phyloP scores from a whole-genome alignment of 1,140 invertebrate species.

The Thaumetopoea pityocampa region DNA sequence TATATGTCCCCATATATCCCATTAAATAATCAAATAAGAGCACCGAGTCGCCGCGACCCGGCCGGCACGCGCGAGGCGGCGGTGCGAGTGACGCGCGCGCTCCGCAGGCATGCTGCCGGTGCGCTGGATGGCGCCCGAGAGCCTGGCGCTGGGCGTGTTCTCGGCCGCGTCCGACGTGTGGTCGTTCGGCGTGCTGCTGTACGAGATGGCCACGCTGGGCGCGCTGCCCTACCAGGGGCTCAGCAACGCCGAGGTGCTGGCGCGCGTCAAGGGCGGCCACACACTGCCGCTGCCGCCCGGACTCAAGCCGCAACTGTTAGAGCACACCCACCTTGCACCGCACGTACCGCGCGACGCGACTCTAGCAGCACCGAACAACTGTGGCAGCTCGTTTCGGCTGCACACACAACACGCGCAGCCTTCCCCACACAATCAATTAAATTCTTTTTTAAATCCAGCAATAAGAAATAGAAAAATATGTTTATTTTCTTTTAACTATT shows the following conservation, averaged over 20 bases:
- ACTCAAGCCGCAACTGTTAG: conserved; percentile 86
- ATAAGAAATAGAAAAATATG: no score
- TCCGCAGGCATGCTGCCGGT: conserved; percentile 92
- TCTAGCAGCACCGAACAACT: no score
- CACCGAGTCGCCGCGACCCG: no score
- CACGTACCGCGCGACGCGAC: neutral
- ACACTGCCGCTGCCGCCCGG: conserved; percentile 86
- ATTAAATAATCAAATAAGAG: no score
- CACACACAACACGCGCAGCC: no score
- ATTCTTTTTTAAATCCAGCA: no score
- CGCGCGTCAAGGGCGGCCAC: conserved; percentile 77
- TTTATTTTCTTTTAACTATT: no score
- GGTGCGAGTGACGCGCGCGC: no score
- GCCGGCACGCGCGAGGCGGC: no score
- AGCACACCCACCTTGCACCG: conserved; percentile 24
- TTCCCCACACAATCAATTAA: no score
- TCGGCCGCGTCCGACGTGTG: conserved; percentile 89
- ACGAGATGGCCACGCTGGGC: conserved; percentile 91
- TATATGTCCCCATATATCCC: no score
- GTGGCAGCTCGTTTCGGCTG: no score
- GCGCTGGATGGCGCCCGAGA: conserved; percentile 95
- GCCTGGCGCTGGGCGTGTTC: conserved; percentile 84
- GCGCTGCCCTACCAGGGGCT: conserved; percentile 82
- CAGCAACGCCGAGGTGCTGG: conserved; percentile 85
- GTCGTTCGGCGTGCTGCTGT: conserved; percentile 89